These are phyloP conservation scores for Himalopsyche tibetana DNA, from an alignment of 2,888 invertebrate genomes.

Conservation along the genomic window DNA sequence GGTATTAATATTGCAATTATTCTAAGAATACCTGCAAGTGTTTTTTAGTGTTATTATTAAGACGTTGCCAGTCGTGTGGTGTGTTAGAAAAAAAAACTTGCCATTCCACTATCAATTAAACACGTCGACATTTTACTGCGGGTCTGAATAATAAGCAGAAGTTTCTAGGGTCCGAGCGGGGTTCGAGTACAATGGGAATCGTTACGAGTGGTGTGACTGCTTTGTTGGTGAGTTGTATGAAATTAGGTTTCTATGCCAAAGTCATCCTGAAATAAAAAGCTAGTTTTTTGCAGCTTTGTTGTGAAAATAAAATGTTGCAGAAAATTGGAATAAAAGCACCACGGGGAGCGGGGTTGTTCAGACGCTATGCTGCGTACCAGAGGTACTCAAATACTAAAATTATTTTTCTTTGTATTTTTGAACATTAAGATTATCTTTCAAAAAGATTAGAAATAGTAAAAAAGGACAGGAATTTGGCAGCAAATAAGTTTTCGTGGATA, in stretches of 20 bases:
- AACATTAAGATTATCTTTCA: too few species aligned
- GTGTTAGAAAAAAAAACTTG: constrained; percentile 5
- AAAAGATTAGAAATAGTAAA: too few species aligned
- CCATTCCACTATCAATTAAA: constrained; percentile 6
- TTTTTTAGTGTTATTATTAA: constrained; percentile 44
- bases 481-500: too few species aligned
- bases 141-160: constrained; percentile 30
- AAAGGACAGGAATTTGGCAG: too few species aligned
- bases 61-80: constrained; percentile 36
- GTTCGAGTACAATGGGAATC: constrained; percentile 56
- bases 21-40: neutral
- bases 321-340: constrained; percentile 64
- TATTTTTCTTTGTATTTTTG: neutral
- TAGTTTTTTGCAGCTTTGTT: constrained; percentile 49
- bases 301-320: constrained; percentile 65
- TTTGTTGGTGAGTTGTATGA: constrained; percentile 65
- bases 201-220: constrained; percentile 50
- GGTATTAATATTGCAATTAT: too few species aligned
- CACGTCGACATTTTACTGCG: constrained; percentile 22
- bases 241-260: constrained; percentile 65
- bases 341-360: constrained; percentile 53
- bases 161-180: constrained; percentile 21
- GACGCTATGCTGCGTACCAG: neutral
- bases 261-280: constrained; percentile 59
- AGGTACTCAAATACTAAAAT: neutral